These are phyloP conservation scores for Chrysaora quinquecirrha DNA, from an alignment of 30 jellyfish, hydroid and myxozoan genomes.

Conservation along the genomic window DNA sequence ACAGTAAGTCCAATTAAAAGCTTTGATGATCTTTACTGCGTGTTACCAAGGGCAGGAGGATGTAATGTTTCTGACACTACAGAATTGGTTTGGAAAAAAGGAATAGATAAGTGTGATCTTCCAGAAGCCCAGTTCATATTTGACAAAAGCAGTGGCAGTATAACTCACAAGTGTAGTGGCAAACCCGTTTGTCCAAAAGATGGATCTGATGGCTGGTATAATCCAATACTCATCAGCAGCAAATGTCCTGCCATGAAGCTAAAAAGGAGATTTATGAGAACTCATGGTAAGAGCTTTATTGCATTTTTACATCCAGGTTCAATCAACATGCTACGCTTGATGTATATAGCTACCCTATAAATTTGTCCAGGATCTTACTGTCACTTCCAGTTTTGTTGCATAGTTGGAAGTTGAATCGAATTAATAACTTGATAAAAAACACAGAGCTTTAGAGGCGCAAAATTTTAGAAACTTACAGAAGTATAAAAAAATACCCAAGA, in stretches of 20 bases:
- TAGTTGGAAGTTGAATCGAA: background rate
- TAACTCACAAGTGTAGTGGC: slow-evolving; percentile 89
- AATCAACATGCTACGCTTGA: background rate
- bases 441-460: too few species aligned
- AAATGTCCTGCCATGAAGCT: slow-evolving; percentile 57
- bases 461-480: too few species aligned
- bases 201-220: slow-evolving; percentile 30
- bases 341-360: background rate
- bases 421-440: background rate
- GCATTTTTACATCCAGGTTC: background rate
- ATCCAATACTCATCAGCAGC: slow-evolving; percentile 28
- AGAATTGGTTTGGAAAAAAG: slow-evolving; percentile 60
- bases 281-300: slow-evolving; percentile 29
- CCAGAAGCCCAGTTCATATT: slow-evolving; percentile 81
- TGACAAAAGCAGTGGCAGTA: slow-evolving; percentile 75
- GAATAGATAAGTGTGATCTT: slow-evolving; percentile 63
- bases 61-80: slow-evolving; percentile 78
- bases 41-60: slow-evolving; percentile 82
- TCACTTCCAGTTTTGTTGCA: background rate
- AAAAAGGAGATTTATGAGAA: slow-evolving; percentile 42
- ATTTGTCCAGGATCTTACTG: background rate
- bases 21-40: slow-evolving; percentile 58
- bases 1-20: slow-evolving; percentile 63
- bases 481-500: too few species aligned
- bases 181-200: slow-evolving; percentile 84